A percentile compares a stretch with the other conserved stretches of the same genome.
These are phyloP conservation scores for Epistrophella euchroma DNA, from an alignment of 2,888 invertebrate species.

Conservation along the genomic window DNA sequence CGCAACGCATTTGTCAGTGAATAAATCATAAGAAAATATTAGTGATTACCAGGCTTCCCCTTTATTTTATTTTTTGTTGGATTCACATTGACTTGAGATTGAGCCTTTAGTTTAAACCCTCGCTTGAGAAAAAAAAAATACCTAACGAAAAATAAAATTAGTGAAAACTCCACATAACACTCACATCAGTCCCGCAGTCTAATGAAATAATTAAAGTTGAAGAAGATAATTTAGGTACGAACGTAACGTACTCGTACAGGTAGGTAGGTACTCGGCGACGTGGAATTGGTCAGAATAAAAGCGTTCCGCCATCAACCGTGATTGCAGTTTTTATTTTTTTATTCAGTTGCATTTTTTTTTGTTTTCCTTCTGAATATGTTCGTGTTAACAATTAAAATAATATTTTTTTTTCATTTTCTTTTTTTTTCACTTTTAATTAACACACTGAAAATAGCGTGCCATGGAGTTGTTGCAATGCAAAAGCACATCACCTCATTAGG, in stretches of 20 bases:
- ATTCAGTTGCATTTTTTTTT: slow-evolving; percentile 71
- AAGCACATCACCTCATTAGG: slow-evolving; percentile 69
- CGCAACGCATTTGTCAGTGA: slow-evolving; percentile 74
- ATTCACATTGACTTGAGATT: slow-evolving; percentile 47
- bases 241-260: neutral
- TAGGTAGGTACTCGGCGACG: neutral
- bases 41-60: slow-evolving; percentile 48
- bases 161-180: slow-evolving; percentile 61
- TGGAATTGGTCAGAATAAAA: slow-evolving; percentile 64
- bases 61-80: neutral
- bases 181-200: neutral
- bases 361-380: slow-evolving; percentile 67
- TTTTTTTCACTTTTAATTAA: slow-evolving; percentile 72
- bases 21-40: slow-evolving; percentile 62
- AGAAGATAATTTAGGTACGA: slow-evolving; percentile 31
- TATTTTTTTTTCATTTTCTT: slow-evolving; percentile 33
- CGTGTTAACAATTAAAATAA: slow-evolving; percentile 73
- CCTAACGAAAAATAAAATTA: neutral
- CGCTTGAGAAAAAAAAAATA: slow-evolving; percentile 36
- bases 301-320: slow-evolving; percentile 69
- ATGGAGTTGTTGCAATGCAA: slow-evolving; percentile 51
- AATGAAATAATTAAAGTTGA: slow-evolving; percentile 72
- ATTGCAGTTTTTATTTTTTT: slow-evolving; percentile 57
- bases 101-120: slow-evolving; percentile 29
- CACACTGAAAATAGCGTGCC: slow-evolving; percentile 71